Percentiles rank a stretch among this genome's conserved stretches.
These are phyloP conservation scores for Bufo gargarizans DNA, from an alignment of 2,113 vertebrate genomes.

Conservation along the genomic window DNA sequence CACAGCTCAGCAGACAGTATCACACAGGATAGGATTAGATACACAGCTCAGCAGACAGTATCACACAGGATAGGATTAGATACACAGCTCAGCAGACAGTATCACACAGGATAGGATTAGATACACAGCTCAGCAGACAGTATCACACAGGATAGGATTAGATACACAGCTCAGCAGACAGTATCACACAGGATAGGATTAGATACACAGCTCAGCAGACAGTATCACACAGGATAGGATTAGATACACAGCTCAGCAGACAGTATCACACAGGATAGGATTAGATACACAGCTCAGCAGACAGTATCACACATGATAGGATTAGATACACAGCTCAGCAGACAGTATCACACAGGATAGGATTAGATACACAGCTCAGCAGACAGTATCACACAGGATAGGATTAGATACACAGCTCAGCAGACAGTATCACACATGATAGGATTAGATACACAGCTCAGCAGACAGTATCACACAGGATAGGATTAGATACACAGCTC, in stretches of 20 bases:
- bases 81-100: not conserved
- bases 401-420: not conserved
- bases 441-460: not conserved
- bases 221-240: no score
- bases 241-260: not conserved
- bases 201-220: not conserved
- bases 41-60: not conserved
- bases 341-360: not conserved
- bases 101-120: not conserved
- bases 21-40: not conserved
- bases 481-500: not conserved
- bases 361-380: not conserved
- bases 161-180: not conserved
- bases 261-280: not conserved
- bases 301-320: no score
- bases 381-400: no score
- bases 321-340: not conserved
- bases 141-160: no score
- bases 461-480: not conserved
- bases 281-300: not conserved
- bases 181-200: not conserved
- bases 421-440: not conserved
- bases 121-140: not conserved
- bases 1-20: not conserved
- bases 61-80: no score